Evolutionary conservation across 2,797 vertebrate genomes (phyloP), one percentile per base, ranked within the genome.

Genomic region (Poecilia wingei): DNA sequence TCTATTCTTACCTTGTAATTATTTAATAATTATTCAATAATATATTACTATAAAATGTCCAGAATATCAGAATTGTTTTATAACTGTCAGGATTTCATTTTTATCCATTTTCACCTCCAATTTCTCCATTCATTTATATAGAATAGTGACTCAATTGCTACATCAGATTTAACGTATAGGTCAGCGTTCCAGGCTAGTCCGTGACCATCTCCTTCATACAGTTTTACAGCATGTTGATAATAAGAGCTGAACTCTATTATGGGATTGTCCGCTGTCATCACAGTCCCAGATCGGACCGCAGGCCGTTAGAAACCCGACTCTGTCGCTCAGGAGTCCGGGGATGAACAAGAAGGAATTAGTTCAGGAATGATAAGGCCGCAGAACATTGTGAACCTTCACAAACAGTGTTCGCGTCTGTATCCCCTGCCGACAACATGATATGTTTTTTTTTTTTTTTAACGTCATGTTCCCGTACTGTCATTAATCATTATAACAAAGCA

Each of bases 291-390:
- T 87, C 76, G 31, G 84, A 84, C 81, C 51, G 85, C 83, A 77
- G 78, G 78, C 70, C 59, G 72, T 79, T 22, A 5, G 95, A 94
- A 94, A 95, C 90, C 88, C 45, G 95, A 95, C 84, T 74, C 94
- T 74, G 81, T 85, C 91, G 88, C 94, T 89, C 91, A 89, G 87
- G 86, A 87, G 91, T 87, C 76, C 79, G 83, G 83, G 87, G 89
- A 93, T 77, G 81, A 93, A 91, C 89, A 91, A 91, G 89, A 76
- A 75, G 94, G 66, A 94, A 94, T 96, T 94, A 95, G 92, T 81
- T 76, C 46, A 74, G 94, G 93, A 94, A 95, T 94, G 94, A 93
- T 78, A 88, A 92, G 82, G 90, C 90, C 76, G 88, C 79, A 36
- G 86, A 87, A 92, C 91, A 91, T 73, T 91, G 93, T 94, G 90